A percentile compares a stretch with the other conserved stretches of the same genome.
Evolutionary conservation across 2,888 invertebrate species (phyloP).

Genomic region (Lomographa bimaculata): DNA sequence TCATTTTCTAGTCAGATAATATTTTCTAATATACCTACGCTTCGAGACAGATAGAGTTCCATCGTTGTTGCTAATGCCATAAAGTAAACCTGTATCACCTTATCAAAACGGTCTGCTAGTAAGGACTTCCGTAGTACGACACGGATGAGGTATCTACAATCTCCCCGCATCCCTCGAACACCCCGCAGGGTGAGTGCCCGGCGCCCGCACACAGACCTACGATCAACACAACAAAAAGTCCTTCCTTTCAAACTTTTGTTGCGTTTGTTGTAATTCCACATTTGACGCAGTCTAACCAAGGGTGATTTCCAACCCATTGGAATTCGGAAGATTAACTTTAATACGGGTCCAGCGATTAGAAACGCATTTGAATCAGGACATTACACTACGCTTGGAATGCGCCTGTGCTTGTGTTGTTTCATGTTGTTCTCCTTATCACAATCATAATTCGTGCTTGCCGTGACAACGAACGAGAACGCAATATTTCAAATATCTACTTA

Average conservation of each 20-base stretch:
- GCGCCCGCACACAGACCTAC: constrained; percentile 44
- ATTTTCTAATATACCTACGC: too few species aligned
- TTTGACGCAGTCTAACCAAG: constrained; percentile 23
- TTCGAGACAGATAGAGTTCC: too few species aligned
- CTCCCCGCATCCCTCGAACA: constrained; percentile 29
- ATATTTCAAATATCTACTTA: constrained; percentile 22
- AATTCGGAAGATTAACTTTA: constrained; percentile 28
- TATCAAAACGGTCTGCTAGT: constrained; percentile 28
- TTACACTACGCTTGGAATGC: constrained; percentile 26
- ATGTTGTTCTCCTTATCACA: constrained; percentile 21
- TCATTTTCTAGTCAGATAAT: constrained; percentile 11
- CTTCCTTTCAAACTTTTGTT: constrained; percentile 48
- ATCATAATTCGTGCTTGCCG: constrained; percentile 21
- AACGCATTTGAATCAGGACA: constrained; percentile 28
- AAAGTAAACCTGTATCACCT: constrained; percentile 5
- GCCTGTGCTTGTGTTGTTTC: constrained; percentile 21
- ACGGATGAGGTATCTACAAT: constrained; percentile 36
- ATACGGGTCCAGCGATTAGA: constrained; percentile 32
- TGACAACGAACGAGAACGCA: constrained; percentile 20
- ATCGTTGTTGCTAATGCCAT: too few species aligned
- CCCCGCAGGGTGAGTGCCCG: constrained; percentile 57
- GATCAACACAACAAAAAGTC: constrained; percentile 47
- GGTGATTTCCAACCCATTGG: constrained; percentile 22
- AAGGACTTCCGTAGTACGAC: constrained; percentile 41
- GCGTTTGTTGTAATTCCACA: constrained; percentile 38